A percentile compares a stretch with the other conserved stretches of the same genome.
Conservation (phyloP, 2,888 invertebrate genomes). For the Nemotelus nigrinus region DNA sequence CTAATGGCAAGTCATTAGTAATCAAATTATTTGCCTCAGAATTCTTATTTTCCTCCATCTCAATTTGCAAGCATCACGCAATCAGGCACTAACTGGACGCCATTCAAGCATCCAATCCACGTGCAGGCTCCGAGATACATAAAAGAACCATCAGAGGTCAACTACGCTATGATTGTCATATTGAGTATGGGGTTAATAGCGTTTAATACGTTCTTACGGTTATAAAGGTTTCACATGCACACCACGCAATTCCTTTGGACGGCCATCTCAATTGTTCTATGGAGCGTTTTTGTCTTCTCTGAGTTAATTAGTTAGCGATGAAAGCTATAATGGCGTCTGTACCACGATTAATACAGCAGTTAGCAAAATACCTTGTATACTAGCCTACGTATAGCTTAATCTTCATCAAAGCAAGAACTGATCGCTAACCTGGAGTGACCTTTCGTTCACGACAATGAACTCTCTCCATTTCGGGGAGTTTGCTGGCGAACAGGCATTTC, state of each 20-base stretch:
- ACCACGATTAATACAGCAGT: neutral
- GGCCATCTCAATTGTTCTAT: constrained; percentile 9
- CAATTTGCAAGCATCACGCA: constrained; percentile 44
- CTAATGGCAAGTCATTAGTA: constrained; percentile 11
- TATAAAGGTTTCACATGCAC: neutral
- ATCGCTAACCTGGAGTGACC: constrained; percentile 41
- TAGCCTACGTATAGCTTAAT: constrained; percentile 16
- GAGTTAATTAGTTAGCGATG: neutral
- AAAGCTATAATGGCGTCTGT: neutral
- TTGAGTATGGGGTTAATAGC: constrained; percentile 14
- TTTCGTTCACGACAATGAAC: constrained; percentile 42
- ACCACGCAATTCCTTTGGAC: neutral
- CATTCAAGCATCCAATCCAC: neutral
- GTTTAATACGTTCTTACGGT: neutral
- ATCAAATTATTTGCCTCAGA: constrained; percentile 24
- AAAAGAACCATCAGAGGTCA: neutral
- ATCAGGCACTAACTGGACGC: neutral
- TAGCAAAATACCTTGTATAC: neutral
- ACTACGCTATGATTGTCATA: neutral
- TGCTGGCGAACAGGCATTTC: neutral
- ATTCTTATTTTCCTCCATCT: neutral
- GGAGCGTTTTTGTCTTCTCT: neutral
- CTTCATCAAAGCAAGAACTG: constrained; percentile 22
- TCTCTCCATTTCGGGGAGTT: constrained; percentile 13
- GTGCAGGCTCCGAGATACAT: neutral